phyloP scores from a whole-genome alignment of 2,113 vertebrate genomes.

The Triplophysa dalaica region DNA sequence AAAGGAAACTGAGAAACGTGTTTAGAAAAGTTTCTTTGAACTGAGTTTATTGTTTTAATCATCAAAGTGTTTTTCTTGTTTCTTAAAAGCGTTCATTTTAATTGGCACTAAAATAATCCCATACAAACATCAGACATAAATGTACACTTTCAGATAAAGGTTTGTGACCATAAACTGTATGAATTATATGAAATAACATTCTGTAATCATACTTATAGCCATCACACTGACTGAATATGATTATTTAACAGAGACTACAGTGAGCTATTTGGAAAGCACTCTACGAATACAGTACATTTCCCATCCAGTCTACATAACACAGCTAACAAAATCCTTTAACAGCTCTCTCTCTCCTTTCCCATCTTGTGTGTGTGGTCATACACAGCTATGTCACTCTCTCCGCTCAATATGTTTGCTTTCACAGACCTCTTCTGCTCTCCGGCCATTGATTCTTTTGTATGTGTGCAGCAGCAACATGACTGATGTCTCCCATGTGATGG shows the following conservation, averaged over 20 bases:
- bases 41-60: too few relatives aligned
- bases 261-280: neutral
- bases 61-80: too few relatives aligned
- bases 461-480: slow-evolving; percentile 29
- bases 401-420: slow-evolving; percentile 38
- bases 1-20: too few relatives aligned
- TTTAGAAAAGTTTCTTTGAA: too few relatives aligned
- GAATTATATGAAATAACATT: too few relatives aligned
- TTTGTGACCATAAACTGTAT: too few relatives aligned
- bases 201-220: too few relatives aligned
- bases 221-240: too few relatives aligned
- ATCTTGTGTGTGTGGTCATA: neutral
- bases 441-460: slow-evolving; percentile 40
- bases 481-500: neutral
- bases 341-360: neutral
- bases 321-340: slow-evolving; percentile 8
- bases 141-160: too few relatives aligned
- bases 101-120: too few relatives aligned
- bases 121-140: too few relatives aligned
- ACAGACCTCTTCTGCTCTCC: slow-evolving; percentile 37
- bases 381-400: slow-evolving; percentile 5
- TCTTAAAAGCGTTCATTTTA: too few relatives aligned
- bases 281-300: neutral
- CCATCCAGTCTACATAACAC: neutral
- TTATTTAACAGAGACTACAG: neutral